Evolutionary conservation across 1,140 invertebrate genomes (phyloP).

Genomic region (Lordiphosa mommai): DNA sequence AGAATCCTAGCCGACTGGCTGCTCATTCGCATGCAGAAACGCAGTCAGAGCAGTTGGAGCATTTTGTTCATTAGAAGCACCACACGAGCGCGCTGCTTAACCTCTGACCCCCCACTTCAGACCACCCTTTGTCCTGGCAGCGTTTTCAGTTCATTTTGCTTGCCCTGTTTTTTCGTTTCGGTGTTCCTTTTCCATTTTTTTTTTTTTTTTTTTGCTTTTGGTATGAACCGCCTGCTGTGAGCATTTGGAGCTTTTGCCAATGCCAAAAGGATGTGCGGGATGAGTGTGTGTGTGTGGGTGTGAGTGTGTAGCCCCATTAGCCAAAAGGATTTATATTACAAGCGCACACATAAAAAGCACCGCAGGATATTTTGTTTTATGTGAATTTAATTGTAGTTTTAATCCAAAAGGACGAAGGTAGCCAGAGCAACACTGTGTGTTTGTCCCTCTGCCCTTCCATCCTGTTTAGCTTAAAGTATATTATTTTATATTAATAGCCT

Average conservation of each 20-base stretch:
- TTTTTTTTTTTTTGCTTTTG: constrained; percentile 16
- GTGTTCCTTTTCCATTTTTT: not conserved
- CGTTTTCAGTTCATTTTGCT: constrained; percentile 57
- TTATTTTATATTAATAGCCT: constrained; percentile 42
- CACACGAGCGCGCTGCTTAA: constrained; percentile 45
- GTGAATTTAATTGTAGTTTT: constrained; percentile 77
- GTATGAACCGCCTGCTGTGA: constrained; percentile 52
- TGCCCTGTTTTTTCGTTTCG: constrained; percentile 4
- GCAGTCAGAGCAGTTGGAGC: constrained; percentile 8
- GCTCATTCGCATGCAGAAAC: constrained; percentile 35
- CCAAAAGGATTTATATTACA: constrained; percentile 73
- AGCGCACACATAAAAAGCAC: constrained; percentile 69
- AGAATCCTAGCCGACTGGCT: constrained; percentile 17
- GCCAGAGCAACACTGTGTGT: constrained; percentile 1
- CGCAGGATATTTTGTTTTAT: constrained; percentile 77
- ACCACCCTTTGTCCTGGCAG: constrained; percentile 24
- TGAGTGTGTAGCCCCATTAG: constrained; percentile 54
- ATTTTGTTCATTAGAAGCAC: constrained; percentile 62
- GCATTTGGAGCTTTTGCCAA: constrained; percentile 50
- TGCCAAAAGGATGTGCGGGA: constrained; percentile 33
- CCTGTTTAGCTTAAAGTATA: constrained; percentile 9
- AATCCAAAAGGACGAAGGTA: constrained; percentile 41
- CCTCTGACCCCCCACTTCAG: constrained; percentile 2
- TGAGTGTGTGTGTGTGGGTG: not conserved
- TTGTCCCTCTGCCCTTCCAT: not conserved